phyloP scores from a whole-genome alignment of 2,797 vertebrate species.

The Phataginus tetradactyla region DNA sequence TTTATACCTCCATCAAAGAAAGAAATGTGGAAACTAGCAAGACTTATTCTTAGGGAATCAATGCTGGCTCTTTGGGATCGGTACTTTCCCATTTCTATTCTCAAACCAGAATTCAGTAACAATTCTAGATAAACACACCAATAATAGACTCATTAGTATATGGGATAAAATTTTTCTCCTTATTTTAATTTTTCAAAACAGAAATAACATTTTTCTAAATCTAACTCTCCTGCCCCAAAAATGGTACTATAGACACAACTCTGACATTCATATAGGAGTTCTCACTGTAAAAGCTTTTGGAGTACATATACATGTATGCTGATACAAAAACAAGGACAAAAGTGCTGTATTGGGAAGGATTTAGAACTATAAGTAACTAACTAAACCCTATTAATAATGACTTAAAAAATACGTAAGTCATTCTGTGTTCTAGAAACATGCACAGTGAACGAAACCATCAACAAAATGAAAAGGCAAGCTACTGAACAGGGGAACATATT shows the following conservation, averaged over 20 bases:
- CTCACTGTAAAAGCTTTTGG: background rate
- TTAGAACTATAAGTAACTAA: background rate
- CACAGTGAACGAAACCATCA: too few species aligned
- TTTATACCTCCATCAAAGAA: slow-evolving; percentile 23
- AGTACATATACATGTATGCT: background rate
- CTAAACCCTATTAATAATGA: background rate
- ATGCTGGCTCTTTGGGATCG: background rate
- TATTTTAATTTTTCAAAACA: slow-evolving; percentile 40
- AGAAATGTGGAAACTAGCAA: background rate
- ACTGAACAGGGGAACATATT: too few species aligned
- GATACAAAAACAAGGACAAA: background rate
- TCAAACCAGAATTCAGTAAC: background rate
- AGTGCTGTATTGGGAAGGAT: background rate
- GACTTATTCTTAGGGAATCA: background rate
- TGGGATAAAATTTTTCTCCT: background rate
- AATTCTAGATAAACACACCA: background rate
- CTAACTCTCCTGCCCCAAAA: background rate
- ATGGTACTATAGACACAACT: background rate
- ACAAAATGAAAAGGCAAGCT: too few species aligned
- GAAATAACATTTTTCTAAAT: background rate
- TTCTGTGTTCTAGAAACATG: background rate
- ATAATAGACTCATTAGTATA: background rate
- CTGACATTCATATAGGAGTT: background rate
- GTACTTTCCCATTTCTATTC: background rate
- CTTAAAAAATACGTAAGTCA: background rate